Percentiles rank a stretch among this genome's conserved stretches.
Conservation (phyloP, 1,140 invertebrate species). For the Popillia japonica region DNA sequence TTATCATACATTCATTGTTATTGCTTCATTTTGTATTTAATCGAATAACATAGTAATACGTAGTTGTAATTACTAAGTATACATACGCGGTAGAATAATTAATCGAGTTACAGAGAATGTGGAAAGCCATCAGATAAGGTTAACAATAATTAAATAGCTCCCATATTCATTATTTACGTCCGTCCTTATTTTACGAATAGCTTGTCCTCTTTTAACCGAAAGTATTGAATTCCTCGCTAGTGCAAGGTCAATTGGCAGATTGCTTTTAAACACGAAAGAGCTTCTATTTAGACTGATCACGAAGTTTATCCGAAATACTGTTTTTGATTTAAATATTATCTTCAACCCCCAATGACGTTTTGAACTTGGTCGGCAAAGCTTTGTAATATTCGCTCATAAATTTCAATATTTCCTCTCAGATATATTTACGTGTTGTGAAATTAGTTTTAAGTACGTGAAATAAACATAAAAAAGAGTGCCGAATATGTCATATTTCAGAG, state of each 20-base stretch:
- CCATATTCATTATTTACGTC: background rate
- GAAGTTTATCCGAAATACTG: too few relatives aligned
- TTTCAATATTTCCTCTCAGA: background rate
- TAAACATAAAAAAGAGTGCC: background rate
- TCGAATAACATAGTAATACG: background rate
- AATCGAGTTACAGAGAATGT: background rate
- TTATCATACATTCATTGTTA: too few relatives aligned
- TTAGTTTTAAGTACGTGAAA: background rate
- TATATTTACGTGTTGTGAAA: background rate
- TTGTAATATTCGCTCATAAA: too few relatives aligned
- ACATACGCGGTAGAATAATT: background rate
- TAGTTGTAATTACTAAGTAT: background rate
- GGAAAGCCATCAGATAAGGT: constrained; percentile 6
- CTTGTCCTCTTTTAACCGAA: background rate
- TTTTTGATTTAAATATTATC: too few relatives aligned
- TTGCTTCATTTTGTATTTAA: too few relatives aligned
- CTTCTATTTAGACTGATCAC: background rate
- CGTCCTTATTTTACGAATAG: constrained; percentile 1
- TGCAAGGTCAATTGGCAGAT: background rate
- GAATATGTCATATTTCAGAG: background rate
- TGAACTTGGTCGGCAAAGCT: too few relatives aligned
- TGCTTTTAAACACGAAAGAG: constrained; percentile 6
- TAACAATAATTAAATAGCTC: constrained; percentile 14
- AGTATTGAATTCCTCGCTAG: background rate
- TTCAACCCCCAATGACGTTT: too few relatives aligned